Conservation (phyloP, 2,113 vertebrate species). For the Shinisaurus crocodilurus region DNA sequence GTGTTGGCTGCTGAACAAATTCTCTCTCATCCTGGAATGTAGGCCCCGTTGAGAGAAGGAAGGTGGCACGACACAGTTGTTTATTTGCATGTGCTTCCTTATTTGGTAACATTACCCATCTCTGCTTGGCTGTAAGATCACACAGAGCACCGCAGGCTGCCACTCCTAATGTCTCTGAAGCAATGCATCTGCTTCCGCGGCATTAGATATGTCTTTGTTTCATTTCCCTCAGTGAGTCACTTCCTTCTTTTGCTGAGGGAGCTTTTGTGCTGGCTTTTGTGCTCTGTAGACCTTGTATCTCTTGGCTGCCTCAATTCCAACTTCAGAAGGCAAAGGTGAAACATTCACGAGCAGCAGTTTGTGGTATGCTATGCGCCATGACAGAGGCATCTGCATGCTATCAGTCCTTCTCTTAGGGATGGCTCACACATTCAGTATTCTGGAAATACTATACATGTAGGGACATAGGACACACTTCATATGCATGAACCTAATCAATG, state of each 20-base stretch:
- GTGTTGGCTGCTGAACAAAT: constrained; percentile 19
- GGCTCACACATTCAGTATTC: background rate
- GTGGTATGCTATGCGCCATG: background rate
- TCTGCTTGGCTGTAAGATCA: constrained; percentile 22
- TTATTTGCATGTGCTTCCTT: constrained; percentile 24
- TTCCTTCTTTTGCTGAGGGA: constrained; percentile 25
- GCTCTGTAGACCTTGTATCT: constrained; percentile 18
- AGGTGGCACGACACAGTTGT: background rate
- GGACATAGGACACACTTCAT: background rate
- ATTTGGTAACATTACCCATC: background rate
- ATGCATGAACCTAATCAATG: background rate
- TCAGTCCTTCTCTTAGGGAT: background rate
- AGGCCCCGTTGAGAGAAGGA: constrained; percentile 4
- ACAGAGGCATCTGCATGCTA: background rate
- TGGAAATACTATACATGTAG: background rate
- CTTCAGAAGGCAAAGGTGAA: constrained; percentile 3
- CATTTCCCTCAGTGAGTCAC: constrained; percentile 47
- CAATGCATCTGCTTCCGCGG: constrained; percentile 28
- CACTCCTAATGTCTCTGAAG: constrained; percentile 30
- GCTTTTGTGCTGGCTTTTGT: constrained; percentile 37
- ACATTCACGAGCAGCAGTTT: background rate
- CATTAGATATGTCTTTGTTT: background rate
- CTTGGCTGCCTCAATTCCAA: constrained; percentile 14
- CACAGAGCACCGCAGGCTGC: constrained; percentile 12
- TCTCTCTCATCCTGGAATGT: constrained; percentile 4